These are phyloP conservation scores for Cheirogaleus medius DNA, from an alignment of 2,113 vertebrate genomes.

Conservation along the genomic window DNA sequence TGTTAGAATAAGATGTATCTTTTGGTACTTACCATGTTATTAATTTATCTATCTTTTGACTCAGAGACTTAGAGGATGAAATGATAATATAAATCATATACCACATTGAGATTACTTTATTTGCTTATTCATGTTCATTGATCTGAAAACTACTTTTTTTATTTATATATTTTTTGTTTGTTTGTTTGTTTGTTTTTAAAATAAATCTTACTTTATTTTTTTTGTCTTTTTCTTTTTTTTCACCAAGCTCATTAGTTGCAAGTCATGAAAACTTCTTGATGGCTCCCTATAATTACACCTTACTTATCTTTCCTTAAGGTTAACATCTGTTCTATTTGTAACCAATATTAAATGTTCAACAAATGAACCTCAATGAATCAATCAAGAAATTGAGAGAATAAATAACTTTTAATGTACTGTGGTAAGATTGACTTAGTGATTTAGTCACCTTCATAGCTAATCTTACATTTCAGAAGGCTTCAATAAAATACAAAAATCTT, in stretches of 20 bases:
- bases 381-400: not conserved
- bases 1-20: not conserved
- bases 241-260: no score
- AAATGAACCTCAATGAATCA: not conserved
- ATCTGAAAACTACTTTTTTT: not conserved
- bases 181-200: no score
- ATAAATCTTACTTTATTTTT: no score
- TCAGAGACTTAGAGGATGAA: not conserved
- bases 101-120: not conserved
- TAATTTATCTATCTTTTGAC: not conserved
- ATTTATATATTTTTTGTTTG: no score
- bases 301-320: not conserved
- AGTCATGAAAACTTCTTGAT: not conserved
- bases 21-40: not conserved
- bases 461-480: not conserved
- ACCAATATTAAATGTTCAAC: not conserved
- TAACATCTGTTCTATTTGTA: not conserved
- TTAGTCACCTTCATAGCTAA: not conserved
- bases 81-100: not conserved
- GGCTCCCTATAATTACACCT: not conserved
- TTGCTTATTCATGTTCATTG: not conserved
- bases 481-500: not conserved
- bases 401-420: not conserved
- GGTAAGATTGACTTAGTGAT: not conserved
- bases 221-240: no score